Evolutionary conservation across 2,888 invertebrate genomes (phyloP).

Genomic region (Oegoconia quadripuncta): DNA sequence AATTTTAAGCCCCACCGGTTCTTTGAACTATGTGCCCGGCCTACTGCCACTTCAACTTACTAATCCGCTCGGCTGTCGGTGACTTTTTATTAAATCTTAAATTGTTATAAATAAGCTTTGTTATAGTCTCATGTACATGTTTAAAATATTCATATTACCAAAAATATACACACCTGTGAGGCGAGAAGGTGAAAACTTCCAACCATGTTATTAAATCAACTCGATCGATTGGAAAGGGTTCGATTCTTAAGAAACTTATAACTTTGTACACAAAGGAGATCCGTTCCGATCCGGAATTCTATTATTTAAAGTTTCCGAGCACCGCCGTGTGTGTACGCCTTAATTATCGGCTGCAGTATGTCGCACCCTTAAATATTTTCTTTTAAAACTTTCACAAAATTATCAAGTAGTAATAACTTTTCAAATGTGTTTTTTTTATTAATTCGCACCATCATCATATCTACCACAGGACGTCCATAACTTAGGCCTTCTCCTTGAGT

Average conservation of each 20-base stretch:
- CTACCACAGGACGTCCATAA: too few species aligned
- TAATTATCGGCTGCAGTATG: constrained; percentile 71
- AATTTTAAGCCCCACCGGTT: too few species aligned
- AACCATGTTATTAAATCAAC: constrained; percentile 70
- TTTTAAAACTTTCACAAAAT: constrained; percentile 60
- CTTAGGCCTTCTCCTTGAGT: too few species aligned
- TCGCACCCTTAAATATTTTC: constrained; percentile 59
- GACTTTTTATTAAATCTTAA: too few species aligned
- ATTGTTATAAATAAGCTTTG: neutral
- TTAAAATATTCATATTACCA: neutral
- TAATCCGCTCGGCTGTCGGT: too few species aligned
- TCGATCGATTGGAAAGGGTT: constrained; percentile 75
- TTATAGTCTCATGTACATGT: neutral
- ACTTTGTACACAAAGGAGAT: constrained; percentile 74
- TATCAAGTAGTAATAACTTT: constrained; percentile 48
- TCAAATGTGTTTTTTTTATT: constrained; percentile 18
- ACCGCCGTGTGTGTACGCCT: constrained; percentile 74
- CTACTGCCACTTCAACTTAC: too few species aligned
- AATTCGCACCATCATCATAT: constrained; percentile 2
- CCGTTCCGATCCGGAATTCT: constrained; percentile 72
- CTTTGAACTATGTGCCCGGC: too few species aligned
- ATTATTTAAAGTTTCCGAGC: constrained; percentile 78
- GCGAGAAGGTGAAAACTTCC: constrained; percentile 53
- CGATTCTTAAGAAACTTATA: constrained; percentile 56
- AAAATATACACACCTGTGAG: constrained; percentile 55